phyloP scores from a whole-genome alignment of 2,888 invertebrate genomes.

The Gibbula magus region DNA sequence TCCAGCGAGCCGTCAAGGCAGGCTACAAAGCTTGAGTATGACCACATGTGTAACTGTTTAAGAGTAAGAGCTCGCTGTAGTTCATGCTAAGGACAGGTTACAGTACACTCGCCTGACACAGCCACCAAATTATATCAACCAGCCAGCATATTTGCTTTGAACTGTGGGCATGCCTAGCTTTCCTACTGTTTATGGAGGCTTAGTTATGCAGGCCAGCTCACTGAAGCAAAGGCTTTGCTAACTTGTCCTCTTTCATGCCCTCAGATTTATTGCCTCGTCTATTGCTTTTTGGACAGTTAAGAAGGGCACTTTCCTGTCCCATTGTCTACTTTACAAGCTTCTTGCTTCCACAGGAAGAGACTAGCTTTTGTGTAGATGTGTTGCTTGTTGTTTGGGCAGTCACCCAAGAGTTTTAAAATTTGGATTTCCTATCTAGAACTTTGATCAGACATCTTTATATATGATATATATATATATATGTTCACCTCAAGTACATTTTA shows the following conservation, averaged over 20 bases:
- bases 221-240: neutral
- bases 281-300: neutral
- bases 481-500: too few relatives aligned
- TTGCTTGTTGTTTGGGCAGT: too few relatives aligned
- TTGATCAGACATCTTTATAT: too few relatives aligned
- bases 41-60: neutral
- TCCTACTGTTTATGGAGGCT: constrained; percentile 33
- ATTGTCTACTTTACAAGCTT: too few relatives aligned
- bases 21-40: neutral
- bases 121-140: constrained; percentile 34
- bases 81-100: neutral
- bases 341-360: too few relatives aligned
- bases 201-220: constrained; percentile 28
- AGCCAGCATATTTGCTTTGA: constrained; percentile 31
- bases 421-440: too few relatives aligned
- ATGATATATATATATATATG: too few relatives aligned
- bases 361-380: too few relatives aligned
- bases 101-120: neutral
- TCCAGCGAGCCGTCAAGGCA: neutral
- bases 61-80: neutral
- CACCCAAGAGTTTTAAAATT: too few relatives aligned
- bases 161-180: constrained; percentile 11
- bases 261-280: neutral
- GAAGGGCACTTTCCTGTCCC: neutral
- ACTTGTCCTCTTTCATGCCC: constrained; percentile 7